Evolutionary conservation across 2,888 invertebrate species (phyloP), one percentile per base, ranked within the genome.

Genomic region (Drosophila infuscata): DNA sequence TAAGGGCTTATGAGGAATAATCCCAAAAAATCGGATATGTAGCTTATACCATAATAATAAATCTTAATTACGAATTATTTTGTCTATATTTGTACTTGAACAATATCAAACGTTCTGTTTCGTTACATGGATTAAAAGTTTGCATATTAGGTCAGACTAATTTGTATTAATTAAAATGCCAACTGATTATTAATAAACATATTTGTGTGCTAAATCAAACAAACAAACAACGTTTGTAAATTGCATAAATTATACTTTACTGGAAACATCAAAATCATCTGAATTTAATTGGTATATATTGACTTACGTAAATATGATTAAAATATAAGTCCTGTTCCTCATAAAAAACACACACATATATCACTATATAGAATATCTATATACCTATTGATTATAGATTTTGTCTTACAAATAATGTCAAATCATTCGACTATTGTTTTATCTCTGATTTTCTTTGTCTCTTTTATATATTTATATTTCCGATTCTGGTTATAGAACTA

Each of bases 1-100:
- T 41, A 63, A 68, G 58, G 53, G 67, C 59, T 64, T 64, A 65
- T 49, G 15, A 15, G 3, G 20, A 41, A 51, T 77, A 58, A 77
- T 69, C 69, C 60, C n/a, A 35, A 43, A 52, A 46, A 59, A 54
- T 51, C 36, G 48, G 20, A 46, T 63, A 6, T 33, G 41, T n/a
- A n/a, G 46, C 52, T 54, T 52, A 66, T 43, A 43, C 11, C 30
- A 54, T 20, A 6, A 63, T n/a, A 36, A 25, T 53, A 17, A 3
- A 25, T 32, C 32, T 30, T 12, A 54, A 53, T 53, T 53, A 17
- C 3, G 9, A 30, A 30, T 38, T 38, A 30, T 12, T n/a, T 29
- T 54, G 25, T 29, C 17, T n/a, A 17, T 36, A 1, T 11, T 38
- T 38, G 11, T 17, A 38, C 6, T 38, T 41, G n/a, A 56, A n/a